Evolutionary conservation across 2,113 vertebrate genomes (phyloP).

Genomic region (Delphinus delphis): DNA sequence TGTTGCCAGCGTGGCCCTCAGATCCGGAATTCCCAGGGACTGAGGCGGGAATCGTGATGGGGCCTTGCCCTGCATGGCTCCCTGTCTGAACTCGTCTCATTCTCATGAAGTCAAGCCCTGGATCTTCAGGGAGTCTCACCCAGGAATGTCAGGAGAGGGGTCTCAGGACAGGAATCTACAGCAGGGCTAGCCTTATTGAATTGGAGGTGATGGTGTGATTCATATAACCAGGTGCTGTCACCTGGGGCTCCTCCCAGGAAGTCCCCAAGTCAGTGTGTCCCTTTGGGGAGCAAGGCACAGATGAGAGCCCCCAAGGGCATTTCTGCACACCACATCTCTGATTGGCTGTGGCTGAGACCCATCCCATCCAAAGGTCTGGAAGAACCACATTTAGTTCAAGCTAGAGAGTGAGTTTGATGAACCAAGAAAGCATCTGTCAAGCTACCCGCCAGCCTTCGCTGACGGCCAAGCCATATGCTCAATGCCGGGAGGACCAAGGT

Average conservation of each 20-base stretch:
- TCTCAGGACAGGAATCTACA: background rate
- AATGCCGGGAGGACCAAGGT: background rate
- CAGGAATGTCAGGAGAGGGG: background rate
- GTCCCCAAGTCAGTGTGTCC: background rate
- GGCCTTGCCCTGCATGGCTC: accelerated
- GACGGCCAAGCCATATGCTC: background rate
- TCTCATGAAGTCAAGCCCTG: background rate
- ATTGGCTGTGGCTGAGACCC: background rate
- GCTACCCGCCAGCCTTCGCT: background rate
- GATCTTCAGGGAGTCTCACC: background rate
- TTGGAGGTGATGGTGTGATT: background rate
- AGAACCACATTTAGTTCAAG: background rate
- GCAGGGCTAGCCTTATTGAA: background rate
- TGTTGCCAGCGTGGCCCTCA: background rate
- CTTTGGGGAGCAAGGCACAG: background rate
- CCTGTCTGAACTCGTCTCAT: accelerated
- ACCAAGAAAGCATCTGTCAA: background rate
- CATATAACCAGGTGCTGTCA: background rate
- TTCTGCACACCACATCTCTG: background rate
- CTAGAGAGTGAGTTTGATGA: background rate
- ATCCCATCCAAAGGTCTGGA: background rate
- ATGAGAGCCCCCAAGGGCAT: background rate
- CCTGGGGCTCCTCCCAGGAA: background rate
- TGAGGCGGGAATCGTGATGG: background rate
- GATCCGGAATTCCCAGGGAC: background rate